phyloP scores from a whole-genome alignment of 2,888 invertebrate genomes.

The Eristalis pertinax region DNA sequence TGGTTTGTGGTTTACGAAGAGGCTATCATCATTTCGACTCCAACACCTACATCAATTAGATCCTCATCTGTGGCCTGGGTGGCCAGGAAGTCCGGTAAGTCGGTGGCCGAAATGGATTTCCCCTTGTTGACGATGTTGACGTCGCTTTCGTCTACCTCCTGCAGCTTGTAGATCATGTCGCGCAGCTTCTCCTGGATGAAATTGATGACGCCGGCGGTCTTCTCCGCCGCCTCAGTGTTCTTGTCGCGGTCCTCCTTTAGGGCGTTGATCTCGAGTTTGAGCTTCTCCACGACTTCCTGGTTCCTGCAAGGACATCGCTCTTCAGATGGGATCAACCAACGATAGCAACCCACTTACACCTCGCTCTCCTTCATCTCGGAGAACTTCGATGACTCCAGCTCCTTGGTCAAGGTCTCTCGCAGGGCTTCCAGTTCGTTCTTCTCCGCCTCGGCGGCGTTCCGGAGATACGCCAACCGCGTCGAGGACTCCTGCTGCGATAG shows the following conservation, averaged over 20 bases:
- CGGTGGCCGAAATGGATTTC: conserved; percentile 75
- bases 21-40: too few species aligned
- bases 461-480: conserved; percentile 86
- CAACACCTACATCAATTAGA: conserved; percentile 76
- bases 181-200: conserved; percentile 79
- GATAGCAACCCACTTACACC: conserved; percentile 83
- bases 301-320: conserved; percentile 82
- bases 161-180: conserved; percentile 81
- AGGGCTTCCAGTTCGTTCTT: conserved; percentile 87
- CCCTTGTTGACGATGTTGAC: conserved; percentile 76
- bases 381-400: conserved; percentile 90
- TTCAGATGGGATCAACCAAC: neutral
- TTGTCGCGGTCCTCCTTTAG: conserved; percentile 81
- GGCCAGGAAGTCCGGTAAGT: conserved; percentile 77
- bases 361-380: conserved; percentile 91
- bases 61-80: conserved; percentile 78
- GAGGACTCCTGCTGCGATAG: conserved; percentile 88
- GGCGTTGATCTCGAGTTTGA: conserved; percentile 84
- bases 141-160: conserved; percentile 80
- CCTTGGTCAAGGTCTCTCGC: conserved; percentile 85
- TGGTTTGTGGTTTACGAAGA: neutral
- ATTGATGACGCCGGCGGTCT: conserved; percentile 77
- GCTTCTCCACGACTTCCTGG: conserved; percentile 86
- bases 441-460: conserved; percentile 88
- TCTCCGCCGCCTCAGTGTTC: conserved; percentile 79